Conservation (phyloP, 2,888 invertebrate genomes). For the Leucophora obtusa region DNA sequence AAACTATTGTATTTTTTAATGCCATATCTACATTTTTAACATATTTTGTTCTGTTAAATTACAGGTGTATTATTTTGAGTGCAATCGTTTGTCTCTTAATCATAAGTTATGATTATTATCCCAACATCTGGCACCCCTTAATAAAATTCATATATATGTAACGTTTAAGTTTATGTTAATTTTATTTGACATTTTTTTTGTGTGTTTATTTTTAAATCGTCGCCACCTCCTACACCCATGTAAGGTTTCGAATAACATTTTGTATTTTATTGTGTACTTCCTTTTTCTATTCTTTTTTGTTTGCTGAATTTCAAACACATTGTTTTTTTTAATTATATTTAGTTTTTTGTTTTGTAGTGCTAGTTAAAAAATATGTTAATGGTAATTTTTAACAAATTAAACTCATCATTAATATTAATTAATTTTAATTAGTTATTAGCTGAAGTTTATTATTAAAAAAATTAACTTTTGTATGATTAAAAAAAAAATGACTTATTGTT, state of each 20-base stretch:
- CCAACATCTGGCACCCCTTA: neutral
- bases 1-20: no score
- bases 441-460: neutral
- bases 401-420: neutral
- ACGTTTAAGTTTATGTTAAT: neutral
- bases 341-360: neutral
- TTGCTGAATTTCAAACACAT: neutral
- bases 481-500: neutral
- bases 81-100: no score
- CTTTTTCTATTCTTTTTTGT: neutral
- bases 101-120: no score
- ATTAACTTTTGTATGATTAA: neutral
- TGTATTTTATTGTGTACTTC: neutral
- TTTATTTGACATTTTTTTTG: neutral
- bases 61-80: no score
- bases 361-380: neutral
- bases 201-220: neutral
- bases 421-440: neutral
- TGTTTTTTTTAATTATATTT: neutral
- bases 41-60: no score
- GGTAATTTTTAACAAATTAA: neutral
- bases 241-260: neutral
- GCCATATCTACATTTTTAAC: no score
- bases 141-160: neutral
- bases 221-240: conserved; percentile 1